Base-by-base conservation (phyloP, 1,140 invertebrate species). In the Papilio polytes region DNA sequence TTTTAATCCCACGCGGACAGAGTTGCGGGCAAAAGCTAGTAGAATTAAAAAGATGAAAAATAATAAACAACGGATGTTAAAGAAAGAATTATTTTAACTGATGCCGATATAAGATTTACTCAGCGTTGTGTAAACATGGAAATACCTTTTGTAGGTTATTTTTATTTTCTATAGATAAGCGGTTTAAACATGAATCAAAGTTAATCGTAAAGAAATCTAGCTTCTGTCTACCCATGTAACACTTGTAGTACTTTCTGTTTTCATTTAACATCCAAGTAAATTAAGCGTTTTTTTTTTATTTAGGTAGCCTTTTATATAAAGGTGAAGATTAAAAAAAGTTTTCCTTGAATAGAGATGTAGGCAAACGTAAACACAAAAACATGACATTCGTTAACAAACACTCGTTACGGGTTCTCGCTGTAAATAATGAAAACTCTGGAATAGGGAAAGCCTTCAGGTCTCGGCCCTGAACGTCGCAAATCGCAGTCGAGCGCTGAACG, bases 401-500 rank as follows among this genome's bases (percentile, higher is more conserved):
- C 74, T 51, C 22, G 51, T 22, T 56, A 41, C 31, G 74, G n/a
- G 31, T 81, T 82, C 84, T 83, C 78, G 48, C 74, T 80, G 79
- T 84, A 84, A 86, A 85, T 85, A 81, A 84, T 80, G 78, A 85
- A 83, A 80, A 85, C 81, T 82, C 83, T 86, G 87, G 85, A 89
- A 92, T 88, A 86, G 86, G 13, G 83, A 83, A 89, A 88, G 86
- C 79, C 83, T 86, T 88, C 76, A 41, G 53, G 22, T 36, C 85
- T 83, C 83, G 83, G 83, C 82, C 20, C 20, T 63, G 20, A 22
- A 59, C 73, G 76, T 85, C 88, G 89, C 91, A 59, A 66, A 74
- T 85, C 88, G 89, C 91, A 94, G 93, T 94, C 81, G 84, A 89
- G 86, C 89, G 91, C 85, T 82, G 87, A 88, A 81, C 89, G 93